These are phyloP conservation scores for Zaprionus bogoriensis DNA, from an alignment of 2,888 invertebrate genomes.

Conservation along the genomic window DNA sequence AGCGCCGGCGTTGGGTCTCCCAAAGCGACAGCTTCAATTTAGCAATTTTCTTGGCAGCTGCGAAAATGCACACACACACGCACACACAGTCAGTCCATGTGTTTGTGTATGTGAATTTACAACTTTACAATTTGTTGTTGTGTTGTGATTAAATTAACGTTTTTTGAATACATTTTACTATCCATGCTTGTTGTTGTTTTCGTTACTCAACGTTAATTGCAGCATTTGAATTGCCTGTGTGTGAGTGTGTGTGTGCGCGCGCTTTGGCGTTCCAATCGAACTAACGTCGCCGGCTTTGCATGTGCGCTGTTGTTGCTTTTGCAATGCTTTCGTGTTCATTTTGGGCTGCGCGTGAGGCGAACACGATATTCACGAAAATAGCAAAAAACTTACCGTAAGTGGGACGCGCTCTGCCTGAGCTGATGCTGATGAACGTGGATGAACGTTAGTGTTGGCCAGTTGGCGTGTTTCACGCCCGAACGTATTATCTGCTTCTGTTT, in stretches of 20 bases:
- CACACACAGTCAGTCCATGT: not conserved
- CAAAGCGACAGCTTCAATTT: constrained; percentile 6
- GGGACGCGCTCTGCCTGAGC: not conserved
- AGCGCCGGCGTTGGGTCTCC: too few relatives aligned
- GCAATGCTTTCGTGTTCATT: not conserved
- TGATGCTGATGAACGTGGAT: not conserved
- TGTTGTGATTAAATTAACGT: constrained; percentile 29
- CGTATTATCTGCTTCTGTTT: too few relatives aligned
- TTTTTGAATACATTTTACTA: constrained; percentile 13
- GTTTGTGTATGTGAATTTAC: not conserved
- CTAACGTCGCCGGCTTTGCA: constrained; percentile 4
- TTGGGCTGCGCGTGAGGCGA: not conserved
- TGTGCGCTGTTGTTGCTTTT: not conserved
- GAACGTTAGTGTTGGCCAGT: too few relatives aligned
- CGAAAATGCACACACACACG: constrained; percentile 14
- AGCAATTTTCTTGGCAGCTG: constrained; percentile 35
- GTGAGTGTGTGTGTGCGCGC: too few relatives aligned
- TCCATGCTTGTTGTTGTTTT: not conserved
- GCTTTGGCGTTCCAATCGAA: constrained; percentile 2
- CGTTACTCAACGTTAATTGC: constrained; percentile 37
- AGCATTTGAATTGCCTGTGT: not conserved
- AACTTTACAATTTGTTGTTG: not conserved
- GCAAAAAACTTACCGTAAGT: constrained; percentile 17
- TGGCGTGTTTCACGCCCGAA: too few relatives aligned
- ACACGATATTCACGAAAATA: constrained; percentile 37